Base-by-base conservation (phyloP, 2,797 vertebrate genomes). In the Chaetodon trifasciatus region DNA sequence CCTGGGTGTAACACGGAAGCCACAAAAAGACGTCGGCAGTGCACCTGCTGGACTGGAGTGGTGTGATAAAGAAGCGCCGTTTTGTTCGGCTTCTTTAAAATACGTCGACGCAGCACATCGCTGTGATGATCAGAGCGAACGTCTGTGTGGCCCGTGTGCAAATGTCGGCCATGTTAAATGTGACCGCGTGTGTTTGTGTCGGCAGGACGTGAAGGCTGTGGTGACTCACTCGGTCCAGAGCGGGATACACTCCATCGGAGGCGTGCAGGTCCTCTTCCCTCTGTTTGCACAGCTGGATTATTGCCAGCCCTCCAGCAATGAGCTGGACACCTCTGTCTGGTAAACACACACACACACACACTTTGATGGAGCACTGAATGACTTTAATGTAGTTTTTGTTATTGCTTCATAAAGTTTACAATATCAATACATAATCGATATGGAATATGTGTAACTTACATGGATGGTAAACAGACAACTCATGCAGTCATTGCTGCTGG, bases 211-310 rank as follows among this genome's bases (percentile, higher is more conserved):
- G 87, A 99, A 98, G 92, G 98, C 98, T 6, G 97, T 99, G 90
- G 94, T 99, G 91, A 99, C 98, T 0, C 98, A 98, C 93, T 99
- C 98, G 0, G 97, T 99, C 78, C 98, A 99, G 93, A 99, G 98
- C 90, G 98, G 97, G 50, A 96, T 99, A 83, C 98, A 99, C 91
- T 99, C 98, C 6, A 97, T 99, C 42, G 98, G 98, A 86, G 98
- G 98, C 1, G 96, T 99, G 78, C 98, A 99, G 94, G 98, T 99
- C 81, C 97, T 99, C 74, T 99, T 99, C 86, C 98, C 98, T 76
- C 95, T 99, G 78, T 99, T 99, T 95, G 97, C 97, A 92, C 98
- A 99, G 93, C 93, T 99, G 93, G 98, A 99, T 92, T 98, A 96
- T 66, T 96, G 89, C 92, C 97, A 99, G 90, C 96, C 97, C 79